Conservation (phyloP, 1,140 invertebrate genomes). For the Drosophila guanche region DNA sequence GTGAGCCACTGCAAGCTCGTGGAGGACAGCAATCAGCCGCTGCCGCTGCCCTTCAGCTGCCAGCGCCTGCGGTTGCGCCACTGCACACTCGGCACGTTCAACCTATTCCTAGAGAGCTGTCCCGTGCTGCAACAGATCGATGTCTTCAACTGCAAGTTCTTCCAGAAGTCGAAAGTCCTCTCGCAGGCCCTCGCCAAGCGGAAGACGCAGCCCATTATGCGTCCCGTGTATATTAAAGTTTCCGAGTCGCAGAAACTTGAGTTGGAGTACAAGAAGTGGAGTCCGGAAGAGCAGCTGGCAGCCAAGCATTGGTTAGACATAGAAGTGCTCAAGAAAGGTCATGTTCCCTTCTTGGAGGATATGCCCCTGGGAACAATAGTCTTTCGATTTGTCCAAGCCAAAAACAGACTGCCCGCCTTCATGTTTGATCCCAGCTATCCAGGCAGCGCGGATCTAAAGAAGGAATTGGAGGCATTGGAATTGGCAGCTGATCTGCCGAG, state of each 20-base stretch:
- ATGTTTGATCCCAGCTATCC: neutral
- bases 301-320: constrained; percentile 26
- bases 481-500: too few species aligned
- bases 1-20: constrained; percentile 48
- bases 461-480: neutral
- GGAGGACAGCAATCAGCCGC: neutral
- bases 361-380: constrained; percentile 30
- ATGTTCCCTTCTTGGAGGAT: constrained; percentile 8
- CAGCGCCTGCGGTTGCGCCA: constrained; percentile 14
- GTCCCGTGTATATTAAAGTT: neutral
- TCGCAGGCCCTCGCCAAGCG: neutral
- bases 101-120: neutral
- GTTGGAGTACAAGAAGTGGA: constrained; percentile 35
- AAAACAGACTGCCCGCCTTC: constrained; percentile 24
- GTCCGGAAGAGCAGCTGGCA: neutral
- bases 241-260: constrained; percentile 15
- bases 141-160: constrained; percentile 29
- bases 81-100: constrained; percentile 20
- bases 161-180: neutral
- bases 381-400: constrained; percentile 38
- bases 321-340: constrained; percentile 13
- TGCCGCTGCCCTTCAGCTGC: constrained; percentile 39
- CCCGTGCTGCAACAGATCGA: constrained; percentile 26
- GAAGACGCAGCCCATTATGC: neutral
- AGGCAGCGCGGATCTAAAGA: neutral